Evolutionary conservation across 1,140 invertebrate species (phyloP), one percentile per base, ranked within the genome.

Genomic region (Nylanderia fulva): DNA sequence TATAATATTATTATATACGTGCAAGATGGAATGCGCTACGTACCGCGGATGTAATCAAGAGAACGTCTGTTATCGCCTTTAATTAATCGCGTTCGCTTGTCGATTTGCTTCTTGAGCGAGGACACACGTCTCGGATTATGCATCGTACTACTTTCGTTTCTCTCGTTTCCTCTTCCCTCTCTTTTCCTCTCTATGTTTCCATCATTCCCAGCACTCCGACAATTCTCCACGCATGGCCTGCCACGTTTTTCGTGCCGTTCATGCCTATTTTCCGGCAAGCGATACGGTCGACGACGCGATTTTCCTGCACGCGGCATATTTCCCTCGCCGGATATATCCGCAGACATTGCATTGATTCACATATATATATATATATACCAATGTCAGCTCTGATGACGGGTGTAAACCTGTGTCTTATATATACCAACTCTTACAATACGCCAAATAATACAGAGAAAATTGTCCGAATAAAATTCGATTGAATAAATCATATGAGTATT

Each of bases 221-320:
- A 85, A 91, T 90, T 92, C 89, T 90, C 86, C 85, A 89, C 90
- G 88, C 88, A 89, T 88, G 87, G 88, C 54, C 84, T 89, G 84
- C 58, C 87, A 84, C 77, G 84, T 91, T 91, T 91, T 91, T 91
- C 90, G 86, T 85, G 63, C 88, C 86, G 89, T 90, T 88, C 88
- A 89, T 89, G 88, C 88, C 90, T 87, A 88, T 91, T 91, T 92
- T 91, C 89, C 90, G 90, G 79, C 85, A 52, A 82, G 21, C 87
- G 87, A 86, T 88, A 86, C 86, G 87, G 83, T 87, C 89, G 84
- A 85, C 86, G 77, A 86, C 69, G 84, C 83, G 85, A 85, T 86
- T 88, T 89, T 85, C 76, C 72, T 88, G 88, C 69, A 61, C 68
- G 24, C 68, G 61, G 83, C 76, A 88, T 71, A 83, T 84, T 86